Base-by-base conservation (phyloP, 2,797 vertebrate genomes). In the Microchirus variegatus region DNA sequence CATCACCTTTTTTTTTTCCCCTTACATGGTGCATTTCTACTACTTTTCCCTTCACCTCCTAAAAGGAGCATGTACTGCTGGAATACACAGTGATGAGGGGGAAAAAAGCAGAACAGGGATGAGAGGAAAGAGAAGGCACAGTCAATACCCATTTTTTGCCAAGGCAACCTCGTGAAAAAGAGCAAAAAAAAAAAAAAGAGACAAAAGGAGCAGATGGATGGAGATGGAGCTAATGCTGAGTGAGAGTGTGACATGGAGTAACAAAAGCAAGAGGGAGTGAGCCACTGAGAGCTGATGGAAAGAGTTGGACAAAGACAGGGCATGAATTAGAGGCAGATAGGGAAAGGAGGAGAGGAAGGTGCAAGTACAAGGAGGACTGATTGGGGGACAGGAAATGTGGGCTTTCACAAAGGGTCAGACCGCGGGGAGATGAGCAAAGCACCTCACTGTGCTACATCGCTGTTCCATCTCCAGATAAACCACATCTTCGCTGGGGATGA, bases 1-100 rank as follows among this genome's bases (percentile, higher is more conserved):
- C 90, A 92, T 93, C 91, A 92, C 85, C 88, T 91, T 91, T 92
- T 91, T 91, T 92, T 85, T 53, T 89, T 90, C 84, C 81, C 89
- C 89, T 93, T 90, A 91, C 89, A 90, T 81, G 82, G 86, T 80
- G 84, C 86, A 90, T 91, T 92, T 92, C 83, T 82, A 84, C 82
- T 63, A 84, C 75, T 89, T 86, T 76, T 87, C 86, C 85, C 80
- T 82, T 78, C 80, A 73, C 78, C 78, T 83, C 80, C 82, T 71
- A 83, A 90, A 87, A 83, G 75, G 76, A 85, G 64, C 79, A 61
- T 84, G 75, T 80, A 80, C 77, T 73, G 65, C 77, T 81, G 78
- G 77, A 84, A 83, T 76, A 81, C 63, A 83, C 67, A 47, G 67
- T 47, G 81, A 84, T 56, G 65, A 52, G 18, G 17, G 17, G 16